Percentiles rank a stretch among this genome's conserved stretches.
Conservation (phyloP, 2,888 invertebrate species). For the Synergus itoensis region DNA sequence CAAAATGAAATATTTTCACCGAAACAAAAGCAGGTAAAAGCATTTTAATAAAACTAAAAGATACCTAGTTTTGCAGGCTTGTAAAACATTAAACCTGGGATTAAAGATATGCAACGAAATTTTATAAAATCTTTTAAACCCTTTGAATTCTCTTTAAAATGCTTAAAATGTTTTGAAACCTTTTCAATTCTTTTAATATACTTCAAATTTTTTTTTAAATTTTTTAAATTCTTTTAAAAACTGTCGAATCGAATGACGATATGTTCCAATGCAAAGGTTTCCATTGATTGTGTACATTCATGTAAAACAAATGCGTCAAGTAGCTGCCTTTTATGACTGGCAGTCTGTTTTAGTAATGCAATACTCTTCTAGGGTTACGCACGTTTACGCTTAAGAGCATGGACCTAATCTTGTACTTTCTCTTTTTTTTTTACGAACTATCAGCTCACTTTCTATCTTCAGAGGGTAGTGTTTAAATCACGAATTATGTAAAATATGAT, state of each 20-base stretch:
- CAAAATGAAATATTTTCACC: neutral
- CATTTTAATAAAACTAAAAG: neutral
- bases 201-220: no score
- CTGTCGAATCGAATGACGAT: neutral
- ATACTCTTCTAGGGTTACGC: constrained; percentile 73
- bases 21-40: neutral
- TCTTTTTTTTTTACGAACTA: constrained; percentile 27
- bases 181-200: no score
- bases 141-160: no score
- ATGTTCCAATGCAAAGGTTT: constrained; percentile 25
- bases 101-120: no score
- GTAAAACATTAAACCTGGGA: no score
- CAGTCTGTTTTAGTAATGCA: constrained; percentile 71
- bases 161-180: no score
- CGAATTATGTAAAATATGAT: neutral
- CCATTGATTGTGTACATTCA: constrained; percentile 24
- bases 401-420: constrained; percentile 64
- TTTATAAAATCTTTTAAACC: no score
- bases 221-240: no score
- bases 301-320: constrained; percentile 37
- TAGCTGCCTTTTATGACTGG: constrained; percentile 39
- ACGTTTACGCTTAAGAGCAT: constrained; percentile 63
- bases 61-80: no score
- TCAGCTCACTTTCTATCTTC: neutral
- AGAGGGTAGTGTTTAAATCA: neutral